A percentile compares a stretch with the other conserved stretches of the same genome.
phyloP scores from a whole-genome alignment of 1,140 invertebrate genomes.

The Trachymyrmex septentrionalis region DNA sequence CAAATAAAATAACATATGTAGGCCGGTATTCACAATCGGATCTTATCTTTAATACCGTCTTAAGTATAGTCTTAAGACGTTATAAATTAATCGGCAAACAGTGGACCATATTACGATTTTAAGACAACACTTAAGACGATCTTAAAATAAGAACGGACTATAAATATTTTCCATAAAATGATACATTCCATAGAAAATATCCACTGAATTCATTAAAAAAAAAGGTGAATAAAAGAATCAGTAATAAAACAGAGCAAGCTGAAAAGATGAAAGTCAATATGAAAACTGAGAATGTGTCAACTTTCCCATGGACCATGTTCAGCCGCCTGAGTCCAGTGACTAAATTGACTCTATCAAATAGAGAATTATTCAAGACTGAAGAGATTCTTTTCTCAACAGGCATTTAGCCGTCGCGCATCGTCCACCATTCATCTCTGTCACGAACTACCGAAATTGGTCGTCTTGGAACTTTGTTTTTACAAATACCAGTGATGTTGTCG shows the following conservation, averaged over 20 bases:
- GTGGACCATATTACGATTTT: too few relatives aligned
- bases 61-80: too few relatives aligned
- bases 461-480: conserved; percentile 44
- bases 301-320: neutral
- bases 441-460: neutral
- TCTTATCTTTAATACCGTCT: neutral
- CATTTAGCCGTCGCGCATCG: neutral
- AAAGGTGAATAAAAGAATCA: neutral
- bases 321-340: neutral
- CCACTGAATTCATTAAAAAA: neutral
- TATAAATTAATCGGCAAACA: too few relatives aligned
- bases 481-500: conserved; percentile 48
- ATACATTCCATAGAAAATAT: neutral
- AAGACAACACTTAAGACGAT: too few relatives aligned
- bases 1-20: neutral
- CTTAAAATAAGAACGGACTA: too few relatives aligned
- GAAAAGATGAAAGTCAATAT: conserved; percentile 17
- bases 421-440: neutral
- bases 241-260: conserved; percentile 11
- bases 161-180: neutral
- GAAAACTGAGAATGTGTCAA: conserved; percentile 20
- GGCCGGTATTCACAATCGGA: neutral
- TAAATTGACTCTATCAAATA: conserved; percentile 31
- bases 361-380: conserved; percentile 5
- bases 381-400: neutral